A percentile compares a stretch with the other conserved stretches of the same genome.
Conservation (phyloP, 2,888 invertebrate genomes). For the Hemicrepidius hirtus region DNA sequence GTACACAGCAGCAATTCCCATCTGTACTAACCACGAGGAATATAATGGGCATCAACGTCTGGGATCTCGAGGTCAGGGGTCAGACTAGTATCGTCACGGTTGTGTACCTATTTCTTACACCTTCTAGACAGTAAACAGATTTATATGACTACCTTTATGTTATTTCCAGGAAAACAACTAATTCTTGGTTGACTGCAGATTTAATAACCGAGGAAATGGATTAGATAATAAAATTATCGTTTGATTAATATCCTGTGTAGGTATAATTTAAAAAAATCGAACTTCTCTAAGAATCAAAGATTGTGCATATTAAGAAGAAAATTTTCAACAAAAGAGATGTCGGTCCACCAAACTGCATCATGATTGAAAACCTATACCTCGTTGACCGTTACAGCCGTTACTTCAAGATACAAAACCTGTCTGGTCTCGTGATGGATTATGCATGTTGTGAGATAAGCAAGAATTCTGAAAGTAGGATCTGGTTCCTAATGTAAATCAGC, state of each 20-base stretch:
- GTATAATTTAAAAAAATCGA: too few relatives aligned
- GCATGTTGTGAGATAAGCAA: slow-evolving; percentile 36
- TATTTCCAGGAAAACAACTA: neutral
- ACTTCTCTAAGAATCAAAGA: too few relatives aligned
- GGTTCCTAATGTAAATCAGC: slow-evolving; percentile 19
- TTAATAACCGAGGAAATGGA: too few relatives aligned
- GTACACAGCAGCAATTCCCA: slow-evolving; percentile 11
- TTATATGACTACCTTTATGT: slow-evolving; percentile 40
- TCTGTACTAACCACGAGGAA: slow-evolving; percentile 16
- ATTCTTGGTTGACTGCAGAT: too few relatives aligned
- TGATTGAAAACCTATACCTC: slow-evolving; percentile 27
- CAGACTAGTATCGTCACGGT: slow-evolving; percentile 47
- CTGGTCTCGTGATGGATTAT: slow-evolving; percentile 40
- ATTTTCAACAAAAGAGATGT: neutral
- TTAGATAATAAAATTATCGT: too few relatives aligned
- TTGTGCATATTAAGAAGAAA: too few relatives aligned
- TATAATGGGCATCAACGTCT: slow-evolving; percentile 42
- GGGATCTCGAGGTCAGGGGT: slow-evolving; percentile 51
- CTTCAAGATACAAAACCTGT: slow-evolving; percentile 36
- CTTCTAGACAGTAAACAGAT: slow-evolving; percentile 44
- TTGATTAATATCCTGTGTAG: too few relatives aligned
- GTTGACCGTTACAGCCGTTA: slow-evolving; percentile 42
- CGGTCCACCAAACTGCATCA: neutral
- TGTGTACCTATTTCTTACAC: slow-evolving; percentile 47
- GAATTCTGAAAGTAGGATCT: slow-evolving; percentile 30